Evolutionary conservation across 2,888 invertebrate species (phyloP), one percentile per base, ranked within the genome.

Genomic region (Smittia aterrima): DNA sequence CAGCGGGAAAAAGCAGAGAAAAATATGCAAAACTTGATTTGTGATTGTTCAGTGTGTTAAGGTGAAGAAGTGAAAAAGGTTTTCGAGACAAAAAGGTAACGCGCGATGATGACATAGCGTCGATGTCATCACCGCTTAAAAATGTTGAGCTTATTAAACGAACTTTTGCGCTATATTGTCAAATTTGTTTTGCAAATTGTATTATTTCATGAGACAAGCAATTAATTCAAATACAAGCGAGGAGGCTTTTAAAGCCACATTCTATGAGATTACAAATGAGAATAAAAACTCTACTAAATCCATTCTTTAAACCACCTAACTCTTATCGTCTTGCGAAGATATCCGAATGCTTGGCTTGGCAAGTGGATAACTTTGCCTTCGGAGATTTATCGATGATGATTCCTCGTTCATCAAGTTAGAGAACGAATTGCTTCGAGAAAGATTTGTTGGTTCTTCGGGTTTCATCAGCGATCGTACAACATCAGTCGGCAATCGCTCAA

Each of bases 401-500:
- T 16, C 25, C 13, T 40, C 41, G 27, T 25, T 32, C 4, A 27
- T 16, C 1, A 67, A 13, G 27, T 11, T n/a, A n/a, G n/a, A n/a
- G 24, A 53, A 54, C n/a, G 70, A 70, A 54, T 27, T 70, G 32
- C 70, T 53, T 11, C 70, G 53, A n/a, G 47, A 25, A 32, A 32
- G 4, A 9, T 9, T 32, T 7, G 9, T 38, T 47, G 11, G 4
- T 6, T 47, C n/a, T 1, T 13, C 58, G 4, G 2, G 47, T 6
- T 13, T 58, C 47, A 47, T 13, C 7, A 58, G 22, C 58, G 9
- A 13, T 58, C n/a, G 47, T 0, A 64, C 64, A 64, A 27, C 16
- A 2, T 25, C 16, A 25, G n/a, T n/a, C 1, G 67, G 67, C 18
- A 32, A 1, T 18, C 79, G 80, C 76, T 83, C 83, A 80, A 80